These are phyloP conservation scores for Rissa tridactyla DNA, from an alignment of 2,113 vertebrate species.

Conservation along the genomic window DNA sequence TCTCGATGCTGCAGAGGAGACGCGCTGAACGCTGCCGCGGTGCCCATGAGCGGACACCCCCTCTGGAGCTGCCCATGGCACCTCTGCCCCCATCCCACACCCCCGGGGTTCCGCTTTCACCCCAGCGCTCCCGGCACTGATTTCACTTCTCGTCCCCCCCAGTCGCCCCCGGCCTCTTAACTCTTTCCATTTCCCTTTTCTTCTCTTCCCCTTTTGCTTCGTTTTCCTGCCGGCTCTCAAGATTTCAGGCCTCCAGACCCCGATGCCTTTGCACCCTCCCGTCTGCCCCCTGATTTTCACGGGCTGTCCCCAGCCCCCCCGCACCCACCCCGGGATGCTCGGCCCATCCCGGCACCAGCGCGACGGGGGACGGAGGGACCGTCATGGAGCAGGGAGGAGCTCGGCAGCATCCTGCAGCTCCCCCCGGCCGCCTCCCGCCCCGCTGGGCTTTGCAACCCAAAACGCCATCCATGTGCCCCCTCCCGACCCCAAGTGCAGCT, in stretches of 20 bases:
- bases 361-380: fast-evolving
- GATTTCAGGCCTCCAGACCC: not conserved
- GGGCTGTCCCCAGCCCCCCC: too few species aligned
- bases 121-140: not conserved
- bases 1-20: fast-evolving
- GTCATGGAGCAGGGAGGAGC: fast-evolving
- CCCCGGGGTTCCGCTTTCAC: not conserved
- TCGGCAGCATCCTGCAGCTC: not conserved
- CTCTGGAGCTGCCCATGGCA: fast-evolving
- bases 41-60: not conserved
- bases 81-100: not conserved
- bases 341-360: fast-evolving
- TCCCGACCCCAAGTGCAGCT: not conserved
- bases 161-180: fast-evolving
- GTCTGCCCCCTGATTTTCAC: not conserved
- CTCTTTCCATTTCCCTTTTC: constrained; percentile 32
- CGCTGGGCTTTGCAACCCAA: not conserved
- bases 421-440: fast-evolving
- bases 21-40: fast-evolving
- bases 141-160: not conserved
- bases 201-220: constrained; percentile 15
- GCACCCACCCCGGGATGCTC: not conserved
- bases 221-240: not conserved
- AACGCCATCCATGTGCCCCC: not conserved
- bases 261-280: fast-evolving